Evolutionary conservation across 2,113 vertebrate genomes (phyloP).

Genomic region (Anoplopoma fimbria): DNA sequence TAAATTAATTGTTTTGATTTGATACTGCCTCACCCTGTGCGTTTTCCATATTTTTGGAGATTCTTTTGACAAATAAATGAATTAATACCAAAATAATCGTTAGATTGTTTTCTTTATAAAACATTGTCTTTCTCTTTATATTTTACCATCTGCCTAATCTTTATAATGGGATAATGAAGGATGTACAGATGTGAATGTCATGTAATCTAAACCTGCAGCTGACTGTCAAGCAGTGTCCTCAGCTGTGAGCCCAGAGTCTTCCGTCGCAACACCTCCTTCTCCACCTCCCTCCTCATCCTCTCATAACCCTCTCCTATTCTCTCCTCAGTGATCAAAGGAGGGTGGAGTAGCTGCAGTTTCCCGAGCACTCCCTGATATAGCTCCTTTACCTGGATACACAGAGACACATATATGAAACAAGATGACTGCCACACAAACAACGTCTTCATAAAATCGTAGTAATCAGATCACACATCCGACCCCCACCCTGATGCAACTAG

Average conservation of each 20-base stretch:
- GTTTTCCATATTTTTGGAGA: not conserved
- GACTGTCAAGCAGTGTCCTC: conserved; percentile 78
- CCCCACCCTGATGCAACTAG: not conserved
- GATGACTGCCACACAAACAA: not conserved
- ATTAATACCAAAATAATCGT: not conserved
- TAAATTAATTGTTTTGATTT: too few relatives aligned
- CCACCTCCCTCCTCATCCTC: conserved; percentile 78
- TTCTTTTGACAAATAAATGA: not conserved
- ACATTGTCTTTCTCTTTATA: not conserved
- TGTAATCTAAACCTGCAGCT: conserved; percentile 72
- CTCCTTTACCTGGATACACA: conserved; percentile 85
- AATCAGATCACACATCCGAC: conserved; percentile 28
- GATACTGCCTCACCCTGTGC: not conserved
- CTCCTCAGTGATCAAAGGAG: conserved; percentile 44
- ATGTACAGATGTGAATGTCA: not conserved
- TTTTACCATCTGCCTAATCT: not conserved
- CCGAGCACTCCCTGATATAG: conserved; percentile 82
- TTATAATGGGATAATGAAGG: not conserved
- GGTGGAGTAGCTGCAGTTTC: conserved; percentile 81
- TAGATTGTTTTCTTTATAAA: not conserved
- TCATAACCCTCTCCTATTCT: conserved; percentile 55
- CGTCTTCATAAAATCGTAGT: not conserved
- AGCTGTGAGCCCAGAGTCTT: conserved; percentile 81
- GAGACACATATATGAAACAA: not conserved
- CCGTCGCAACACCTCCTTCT: conserved; percentile 83